Percentiles rank a stretch among this genome's conserved stretches.
Evolutionary conservation across 2,113 vertebrate genomes (phyloP).

Genomic region (Drymodes brunneopygia): DNA sequence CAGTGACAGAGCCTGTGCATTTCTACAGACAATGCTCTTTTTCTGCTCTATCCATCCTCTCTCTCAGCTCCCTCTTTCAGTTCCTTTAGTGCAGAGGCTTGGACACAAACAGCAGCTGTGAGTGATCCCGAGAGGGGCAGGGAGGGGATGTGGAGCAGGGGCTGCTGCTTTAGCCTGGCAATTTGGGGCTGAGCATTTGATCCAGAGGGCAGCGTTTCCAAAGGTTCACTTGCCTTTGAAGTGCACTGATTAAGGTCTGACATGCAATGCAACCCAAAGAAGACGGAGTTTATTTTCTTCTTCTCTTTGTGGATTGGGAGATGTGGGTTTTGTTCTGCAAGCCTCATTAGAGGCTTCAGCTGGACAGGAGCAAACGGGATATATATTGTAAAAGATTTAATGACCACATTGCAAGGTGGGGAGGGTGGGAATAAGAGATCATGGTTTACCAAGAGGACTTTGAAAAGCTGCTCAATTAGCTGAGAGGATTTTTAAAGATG

Average conservation of each 20-base stretch:
- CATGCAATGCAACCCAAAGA: accelerated
- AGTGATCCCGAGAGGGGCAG: accelerated
- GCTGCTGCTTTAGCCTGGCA: neutral
- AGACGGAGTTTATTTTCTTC: neutral
- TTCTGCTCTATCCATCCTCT: neutral
- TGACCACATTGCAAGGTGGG: neutral
- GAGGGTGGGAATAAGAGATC: neutral
- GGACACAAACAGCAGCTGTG: neutral
- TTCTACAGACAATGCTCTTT: neutral
- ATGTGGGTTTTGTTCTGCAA: neutral
- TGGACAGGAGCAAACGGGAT: neutral
- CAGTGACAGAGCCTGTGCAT: neutral
- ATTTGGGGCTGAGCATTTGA: neutral
- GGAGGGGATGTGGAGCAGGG: neutral
- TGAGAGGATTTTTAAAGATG: neutral
- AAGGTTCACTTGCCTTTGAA: neutral
- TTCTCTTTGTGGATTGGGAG: neutral
- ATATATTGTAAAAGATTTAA: neutral
- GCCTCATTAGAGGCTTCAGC: conserved; percentile 17
- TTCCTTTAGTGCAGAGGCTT: neutral
- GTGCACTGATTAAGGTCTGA: neutral
- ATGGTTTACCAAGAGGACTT: neutral
- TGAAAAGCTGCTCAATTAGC: neutral
- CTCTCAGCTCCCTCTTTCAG: neutral
- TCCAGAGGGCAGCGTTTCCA: neutral